Base-by-base conservation (phyloP, 2,888 invertebrate species). In the Rhaphigaster nebulosa region DNA sequence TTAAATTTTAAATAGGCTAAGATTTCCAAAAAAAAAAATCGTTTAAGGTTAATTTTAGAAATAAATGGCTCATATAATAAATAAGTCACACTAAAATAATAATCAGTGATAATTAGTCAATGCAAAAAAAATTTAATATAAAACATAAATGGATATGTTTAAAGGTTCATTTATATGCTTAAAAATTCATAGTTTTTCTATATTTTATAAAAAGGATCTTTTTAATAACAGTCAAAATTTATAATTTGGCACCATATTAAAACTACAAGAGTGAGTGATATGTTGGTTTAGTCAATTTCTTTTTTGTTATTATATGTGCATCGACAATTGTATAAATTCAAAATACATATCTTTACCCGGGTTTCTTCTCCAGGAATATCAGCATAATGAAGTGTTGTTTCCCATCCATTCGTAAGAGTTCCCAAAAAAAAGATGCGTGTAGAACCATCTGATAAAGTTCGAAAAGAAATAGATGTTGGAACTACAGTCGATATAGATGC, bases 401-500 rank as follows among this genome's bases (percentile, higher is more conserved):
- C 98, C 96, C 98, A 97, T 29, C 97, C 97, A 93, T 97, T 97
- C 89, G 96, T 96, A 0, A 97, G 97, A 41, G 97, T 97, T 92
- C 98, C 92, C n/a, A 99, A 95, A 94, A 98, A 99, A 94, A 98
- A 99, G 93, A 98, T 96, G 93, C 98, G 95, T 23, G 96, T 97
- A 92, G 97, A 96, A 60, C 97, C 97, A 94, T 97, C 97, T 90
- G 96, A 95, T 65, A 98, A 94, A 50, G 95, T 96, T 91, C 97
- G 95, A 94, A 98, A 98, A 56, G 96, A 96, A 92, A 98, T 96
- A 88, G 97, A 96, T 92, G 96, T 96, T 0, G 98, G 98, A 38
- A 97, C 96, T 95, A 97, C 96, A 1, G 96, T 96, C 0, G 97
- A 97, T 65, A 97, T 94, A 90, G 96, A 96, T 4, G 97, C 96